Percentiles rank a stretch among this genome's conserved stretches.
Conservation (phyloP, 2,113 vertebrate genomes). For the Poecilia latipinna region DNA sequence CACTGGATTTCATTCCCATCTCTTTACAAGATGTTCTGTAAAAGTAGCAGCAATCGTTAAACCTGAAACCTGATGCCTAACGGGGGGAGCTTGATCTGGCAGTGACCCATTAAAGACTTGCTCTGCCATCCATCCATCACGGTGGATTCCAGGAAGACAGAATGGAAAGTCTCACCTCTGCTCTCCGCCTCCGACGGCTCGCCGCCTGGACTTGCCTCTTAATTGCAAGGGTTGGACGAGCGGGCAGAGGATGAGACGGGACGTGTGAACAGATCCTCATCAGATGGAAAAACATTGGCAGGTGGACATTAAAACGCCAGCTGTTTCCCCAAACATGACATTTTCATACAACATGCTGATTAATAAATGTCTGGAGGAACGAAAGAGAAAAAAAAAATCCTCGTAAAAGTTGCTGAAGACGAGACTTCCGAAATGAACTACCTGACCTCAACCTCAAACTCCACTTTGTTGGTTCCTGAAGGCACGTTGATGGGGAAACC, state of each 20-base stretch:
- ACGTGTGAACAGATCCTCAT: slow-evolving; percentile 28
- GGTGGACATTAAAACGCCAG: slow-evolving; percentile 57
- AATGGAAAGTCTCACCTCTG: slow-evolving; percentile 60
- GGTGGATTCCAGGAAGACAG: slow-evolving; percentile 64
- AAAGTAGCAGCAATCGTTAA: neutral
- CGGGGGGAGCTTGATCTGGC: slow-evolving; percentile 12
- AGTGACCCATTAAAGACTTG: slow-evolving; percentile 17
- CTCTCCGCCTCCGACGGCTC: slow-evolving; percentile 21
- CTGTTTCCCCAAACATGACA: slow-evolving; percentile 50
- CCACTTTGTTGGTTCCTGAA: slow-evolving; percentile 33
- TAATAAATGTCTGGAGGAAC: slow-evolving; percentile 43
- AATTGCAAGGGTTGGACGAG: slow-evolving; percentile 42
- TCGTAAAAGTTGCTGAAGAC: slow-evolving; percentile 33
- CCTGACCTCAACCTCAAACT: slow-evolving; percentile 6
- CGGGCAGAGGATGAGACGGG: slow-evolving; percentile 14
- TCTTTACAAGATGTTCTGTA: neutral
- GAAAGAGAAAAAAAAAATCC: slow-evolving; percentile 42
- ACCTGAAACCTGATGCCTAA: neutral
- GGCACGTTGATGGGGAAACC: slow-evolving; percentile 61
- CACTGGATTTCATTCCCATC: neutral
- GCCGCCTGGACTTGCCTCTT: slow-evolving; percentile 56
- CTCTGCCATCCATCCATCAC: slow-evolving; percentile 56
- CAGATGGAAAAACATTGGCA: slow-evolving; percentile 39
- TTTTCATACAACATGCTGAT: slow-evolving; percentile 27
- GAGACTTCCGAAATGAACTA: slow-evolving; percentile 19